A percentile compares a stretch with the other conserved stretches of the same genome.
Evolutionary conservation across 2,797 vertebrate species (phyloP).

Genomic region (Pristis pectinata): DNA sequence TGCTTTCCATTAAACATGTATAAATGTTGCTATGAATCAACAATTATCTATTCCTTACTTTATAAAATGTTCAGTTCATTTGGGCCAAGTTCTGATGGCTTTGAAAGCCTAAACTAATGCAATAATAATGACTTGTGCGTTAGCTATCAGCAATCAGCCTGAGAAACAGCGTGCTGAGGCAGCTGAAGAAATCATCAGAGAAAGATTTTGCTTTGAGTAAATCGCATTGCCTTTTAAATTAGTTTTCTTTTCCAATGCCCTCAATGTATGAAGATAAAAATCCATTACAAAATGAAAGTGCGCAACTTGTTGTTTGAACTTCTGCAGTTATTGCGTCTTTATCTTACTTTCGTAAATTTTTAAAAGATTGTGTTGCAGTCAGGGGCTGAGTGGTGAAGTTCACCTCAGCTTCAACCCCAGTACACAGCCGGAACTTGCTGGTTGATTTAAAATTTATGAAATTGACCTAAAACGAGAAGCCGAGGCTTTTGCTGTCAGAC

Average conservation of each 20-base stretch:
- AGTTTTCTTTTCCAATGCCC: not conserved
- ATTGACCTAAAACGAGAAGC: constrained; percentile 25
- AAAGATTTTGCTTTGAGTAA: constrained; percentile 8
- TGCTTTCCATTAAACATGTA: constrained; percentile 18
- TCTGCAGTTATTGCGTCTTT: not conserved
- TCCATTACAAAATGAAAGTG: not conserved
- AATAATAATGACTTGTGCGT: constrained; percentile 28
- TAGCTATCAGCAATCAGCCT: constrained; percentile 29
- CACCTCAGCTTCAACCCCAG: constrained; percentile 5
- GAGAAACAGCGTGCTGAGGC: not conserved
- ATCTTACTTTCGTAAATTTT: not conserved
- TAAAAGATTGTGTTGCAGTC: not conserved
- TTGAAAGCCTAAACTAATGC: constrained; percentile 33
- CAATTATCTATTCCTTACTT: constrained; percentile 26
- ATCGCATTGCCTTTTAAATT: not conserved
- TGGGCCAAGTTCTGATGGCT: constrained; percentile 23
- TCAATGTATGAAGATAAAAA: not conserved
- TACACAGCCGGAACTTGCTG: not conserved
- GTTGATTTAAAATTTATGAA: constrained; percentile 35
- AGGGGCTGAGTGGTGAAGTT: not conserved
- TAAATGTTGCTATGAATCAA: constrained; percentile 34
- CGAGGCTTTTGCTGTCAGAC: not conserved
- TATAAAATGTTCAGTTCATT: constrained; percentile 1
- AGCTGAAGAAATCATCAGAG: not conserved
- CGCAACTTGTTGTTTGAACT: not conserved